Conservation (phyloP, 2,797 vertebrate species). For the Setipinna tenuifilis region DNA sequence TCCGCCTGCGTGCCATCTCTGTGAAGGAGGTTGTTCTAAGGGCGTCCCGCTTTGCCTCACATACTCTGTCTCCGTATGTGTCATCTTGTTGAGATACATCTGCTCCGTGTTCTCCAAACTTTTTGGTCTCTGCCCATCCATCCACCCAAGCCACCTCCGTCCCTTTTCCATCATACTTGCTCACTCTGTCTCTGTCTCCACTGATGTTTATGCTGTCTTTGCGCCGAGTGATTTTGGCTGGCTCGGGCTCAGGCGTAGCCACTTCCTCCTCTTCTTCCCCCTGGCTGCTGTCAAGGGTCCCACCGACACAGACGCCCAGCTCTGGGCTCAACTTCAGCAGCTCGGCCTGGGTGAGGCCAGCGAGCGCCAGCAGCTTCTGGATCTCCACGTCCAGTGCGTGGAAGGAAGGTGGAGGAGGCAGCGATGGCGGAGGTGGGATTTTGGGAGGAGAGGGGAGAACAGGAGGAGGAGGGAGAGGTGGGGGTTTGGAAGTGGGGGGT, state of each 20-base stretch:
- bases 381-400: constrained; percentile 68
- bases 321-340: constrained; percentile 81
- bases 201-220: constrained; percentile 40
- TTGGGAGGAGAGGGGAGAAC: constrained; percentile 67
- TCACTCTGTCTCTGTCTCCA: constrained; percentile 54
- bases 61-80: constrained; percentile 49
- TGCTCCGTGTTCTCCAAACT: constrained; percentile 47
- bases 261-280: constrained; percentile 63
- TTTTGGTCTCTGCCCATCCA: constrained; percentile 54
- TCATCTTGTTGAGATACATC: constrained; percentile 39
- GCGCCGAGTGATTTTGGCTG: constrained; percentile 31
- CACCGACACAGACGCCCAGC: constrained; percentile 74
- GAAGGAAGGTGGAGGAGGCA: constrained; percentile 70
- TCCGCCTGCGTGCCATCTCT: constrained; percentile 85
- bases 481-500: constrained; percentile 69
- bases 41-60: constrained; percentile 55
- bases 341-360: constrained; percentile 81
- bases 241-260: constrained; percentile 38
- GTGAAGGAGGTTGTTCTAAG: constrained; percentile 87
- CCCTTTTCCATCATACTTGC: constrained; percentile 49
- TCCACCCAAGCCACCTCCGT: constrained; percentile 45
- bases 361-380: constrained; percentile 76
- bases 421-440: constrained; percentile 65
- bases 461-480: constrained; percentile 66
- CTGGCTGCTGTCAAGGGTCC: constrained; percentile 41